Evolutionary conservation across 2,113 vertebrate species (phyloP), one percentile per base, ranked within the genome.

Genomic region (Callipepla californica): DNA sequence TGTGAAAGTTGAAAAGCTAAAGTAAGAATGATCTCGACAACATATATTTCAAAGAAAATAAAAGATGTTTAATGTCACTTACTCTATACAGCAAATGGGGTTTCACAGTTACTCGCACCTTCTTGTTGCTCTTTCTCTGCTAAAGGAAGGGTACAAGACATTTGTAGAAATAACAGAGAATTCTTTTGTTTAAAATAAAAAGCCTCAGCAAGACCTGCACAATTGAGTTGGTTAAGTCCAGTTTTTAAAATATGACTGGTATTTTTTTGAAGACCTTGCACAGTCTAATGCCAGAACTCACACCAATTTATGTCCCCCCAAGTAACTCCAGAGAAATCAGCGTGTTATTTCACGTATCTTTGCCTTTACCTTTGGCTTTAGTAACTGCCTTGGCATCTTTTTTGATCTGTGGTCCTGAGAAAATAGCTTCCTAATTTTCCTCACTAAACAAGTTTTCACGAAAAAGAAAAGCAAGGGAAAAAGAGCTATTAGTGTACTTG

Each of bases 41-140:
- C 26, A 47, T 26, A 45, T 30, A 8, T 13, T 44, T 2, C 19
- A 22, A 51, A 36, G 25, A 75, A 47, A 22, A 9, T 11, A 7
- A 50, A 51, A 55, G 4, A 18, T 34, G 23, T 26, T 42, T 90
- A 5, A 51, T 5, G 51, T 70, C 53, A 98, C 99, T 98, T 96
- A 99, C 99, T 96, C 98, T 98, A 96, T 98, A 99, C 38, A 99
- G 97, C 73, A 99, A 98, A 92, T 99, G 99, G 76, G 99, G 98
- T 92, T 99, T 99, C 90, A 99, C 99, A 11, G 99, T 99, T 73
- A 99, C 99, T 47, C 99, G 98, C 19, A 99, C 99, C 95, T 99
- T 99, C 97, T 99, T 99, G 87, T 96, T 98, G 96, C 96, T 98
- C 96, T 98, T 99, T 95, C 98, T 99, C 78, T 98, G 97, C 99